A percentile compares a stretch with the other conserved stretches of the same genome.
These are phyloP conservation scores for Andrena dorsata DNA, from an alignment of 2,888 invertebrate species.

Conservation along the genomic window DNA sequence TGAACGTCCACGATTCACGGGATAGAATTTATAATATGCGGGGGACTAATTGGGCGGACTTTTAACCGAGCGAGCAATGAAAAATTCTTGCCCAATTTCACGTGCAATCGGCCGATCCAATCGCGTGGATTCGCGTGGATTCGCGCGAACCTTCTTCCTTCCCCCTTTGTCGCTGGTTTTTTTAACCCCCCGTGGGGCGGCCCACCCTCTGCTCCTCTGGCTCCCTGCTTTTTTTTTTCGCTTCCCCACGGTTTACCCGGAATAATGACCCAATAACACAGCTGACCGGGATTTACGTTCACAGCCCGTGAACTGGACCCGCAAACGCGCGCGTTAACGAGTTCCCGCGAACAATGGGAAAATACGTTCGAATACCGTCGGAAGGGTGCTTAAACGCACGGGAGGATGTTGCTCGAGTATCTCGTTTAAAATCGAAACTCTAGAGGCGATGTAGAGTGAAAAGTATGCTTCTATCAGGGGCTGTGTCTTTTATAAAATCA, in stretches of 20 bases:
- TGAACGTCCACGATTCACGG: not conserved
- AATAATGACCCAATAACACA: conserved; percentile 66
- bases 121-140: conserved; percentile 28
- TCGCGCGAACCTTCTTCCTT: conserved; percentile 41
- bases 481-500: too few species aligned
- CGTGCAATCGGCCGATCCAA: conserved; percentile 31
- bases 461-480: not conserved
- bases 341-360: conserved; percentile 56
- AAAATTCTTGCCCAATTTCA: conserved; percentile 17
- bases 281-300: conserved; percentile 58
- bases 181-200: conserved; percentile 44
- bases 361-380: conserved; percentile 10
- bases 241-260: conserved; percentile 61
- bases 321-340: conserved; percentile 55
- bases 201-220: conserved; percentile 55
- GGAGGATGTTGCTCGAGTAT: not conserved
- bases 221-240: conserved; percentile 42
- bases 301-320: conserved; percentile 52
- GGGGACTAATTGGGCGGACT: not conserved
- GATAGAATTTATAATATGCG: not conserved
- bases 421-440: conserved; percentile 7
- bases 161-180: conserved; percentile 36
- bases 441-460: not conserved
- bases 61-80: not conserved
- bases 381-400: not conserved